Percentiles rank a stretch among this genome's conserved stretches.
phyloP scores from a whole-genome alignment of 2,888 invertebrate genomes.

The Trachelus stipa region DNA sequence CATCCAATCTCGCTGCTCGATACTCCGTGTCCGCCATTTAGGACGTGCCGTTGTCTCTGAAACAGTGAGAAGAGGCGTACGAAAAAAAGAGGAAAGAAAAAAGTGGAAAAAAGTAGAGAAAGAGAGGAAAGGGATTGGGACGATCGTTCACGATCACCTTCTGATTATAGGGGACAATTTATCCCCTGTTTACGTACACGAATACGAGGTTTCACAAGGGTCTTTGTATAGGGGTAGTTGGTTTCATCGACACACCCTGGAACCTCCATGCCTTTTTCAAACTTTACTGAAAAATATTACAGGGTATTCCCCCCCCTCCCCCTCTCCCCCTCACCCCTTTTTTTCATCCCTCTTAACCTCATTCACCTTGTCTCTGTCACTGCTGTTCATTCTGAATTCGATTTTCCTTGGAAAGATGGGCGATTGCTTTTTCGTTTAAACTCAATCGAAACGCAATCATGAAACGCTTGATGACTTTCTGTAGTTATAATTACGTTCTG shows the following conservation, averaged over 20 bases:
- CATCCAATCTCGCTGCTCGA: slow-evolving; percentile 28
- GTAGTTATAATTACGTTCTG: neutral
- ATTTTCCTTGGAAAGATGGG: neutral
- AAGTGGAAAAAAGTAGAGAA: neutral
- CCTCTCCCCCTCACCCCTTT: too few relatives aligned
- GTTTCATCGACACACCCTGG: neutral
- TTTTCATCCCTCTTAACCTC: neutral
- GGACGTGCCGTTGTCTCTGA: neutral
- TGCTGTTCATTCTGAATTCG: neutral
- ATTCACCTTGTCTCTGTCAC: neutral
- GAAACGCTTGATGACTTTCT: neutral
- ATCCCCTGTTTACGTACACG: neutral
- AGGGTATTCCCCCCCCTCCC: too few relatives aligned
- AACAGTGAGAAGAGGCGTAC: neutral
- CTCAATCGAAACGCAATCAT: neutral
- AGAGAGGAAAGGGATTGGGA: neutral
- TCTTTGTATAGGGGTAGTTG: neutral
- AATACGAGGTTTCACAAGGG: neutral
- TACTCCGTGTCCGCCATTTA: slow-evolving; percentile 18
- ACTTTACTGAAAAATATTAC: neutral
- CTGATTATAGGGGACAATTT: neutral
- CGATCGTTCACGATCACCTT: neutral
- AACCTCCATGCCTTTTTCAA: neutral
- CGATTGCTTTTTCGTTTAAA: neutral
- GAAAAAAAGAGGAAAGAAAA: neutral